These are phyloP conservation scores for Eulithis testata DNA, from an alignment of 2,888 invertebrate genomes.

Conservation along the genomic window DNA sequence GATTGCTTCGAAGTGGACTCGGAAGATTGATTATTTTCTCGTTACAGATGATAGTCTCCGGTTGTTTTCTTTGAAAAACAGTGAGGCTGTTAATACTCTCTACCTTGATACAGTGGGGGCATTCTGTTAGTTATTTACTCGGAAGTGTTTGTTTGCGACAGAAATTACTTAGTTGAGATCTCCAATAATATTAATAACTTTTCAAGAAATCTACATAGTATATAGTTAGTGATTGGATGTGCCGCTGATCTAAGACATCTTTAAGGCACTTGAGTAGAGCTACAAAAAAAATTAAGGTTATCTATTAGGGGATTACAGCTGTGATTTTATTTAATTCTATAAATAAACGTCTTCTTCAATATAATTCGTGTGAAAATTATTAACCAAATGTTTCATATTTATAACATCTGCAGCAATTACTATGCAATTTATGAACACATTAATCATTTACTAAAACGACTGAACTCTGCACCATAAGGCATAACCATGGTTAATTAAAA, in stretches of 20 bases:
- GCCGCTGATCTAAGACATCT: too few species aligned
- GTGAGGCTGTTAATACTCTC: slow-evolving; percentile 22
- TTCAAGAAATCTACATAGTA: too few species aligned
- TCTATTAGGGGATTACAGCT: too few species aligned
- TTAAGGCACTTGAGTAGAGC: too few species aligned
- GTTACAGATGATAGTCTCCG: slow-evolving; percentile 62
- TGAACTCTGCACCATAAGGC: slow-evolving; percentile 45
- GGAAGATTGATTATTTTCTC: slow-evolving; percentile 84
- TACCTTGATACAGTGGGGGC: slow-evolving; percentile 19
- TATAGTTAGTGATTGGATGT: too few species aligned
- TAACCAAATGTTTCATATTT: not conserved
- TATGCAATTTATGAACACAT: slow-evolving; percentile 17
- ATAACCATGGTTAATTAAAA: slow-evolving; percentile 78
- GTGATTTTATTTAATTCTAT: too few species aligned
- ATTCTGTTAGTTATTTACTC: slow-evolving; percentile 19
- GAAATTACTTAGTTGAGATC: not conserved
- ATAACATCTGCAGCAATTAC: slow-evolving; percentile 1
- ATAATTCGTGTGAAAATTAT: too few species aligned
- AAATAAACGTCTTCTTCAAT: too few species aligned
- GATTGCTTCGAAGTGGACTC: slow-evolving; percentile 83
- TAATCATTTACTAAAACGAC: slow-evolving; percentile 27
- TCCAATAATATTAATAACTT: not conserved
- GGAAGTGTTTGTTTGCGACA: slow-evolving; percentile 11
- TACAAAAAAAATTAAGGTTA: too few species aligned
- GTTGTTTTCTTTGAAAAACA: slow-evolving; percentile 59